phyloP scores from a whole-genome alignment of 1,140 invertebrate genomes.

The Hetaerina americana region DNA sequence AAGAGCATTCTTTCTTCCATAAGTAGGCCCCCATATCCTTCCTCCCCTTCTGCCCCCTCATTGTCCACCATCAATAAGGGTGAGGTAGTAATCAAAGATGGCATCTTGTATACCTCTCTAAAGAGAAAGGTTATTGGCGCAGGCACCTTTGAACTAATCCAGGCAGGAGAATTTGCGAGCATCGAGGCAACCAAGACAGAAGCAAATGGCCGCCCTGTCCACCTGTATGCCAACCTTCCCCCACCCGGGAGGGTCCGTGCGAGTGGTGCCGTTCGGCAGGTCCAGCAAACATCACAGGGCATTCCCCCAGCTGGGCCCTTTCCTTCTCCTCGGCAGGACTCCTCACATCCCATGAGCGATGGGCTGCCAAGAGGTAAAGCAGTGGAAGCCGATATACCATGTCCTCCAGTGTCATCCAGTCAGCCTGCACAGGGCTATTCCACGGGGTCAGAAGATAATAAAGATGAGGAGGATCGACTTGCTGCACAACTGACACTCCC shows the following conservation, averaged over 20 bases:
- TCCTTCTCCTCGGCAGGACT: not conserved
- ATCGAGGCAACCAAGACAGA: constrained; percentile 32
- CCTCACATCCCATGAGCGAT: not conserved
- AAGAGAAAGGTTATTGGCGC: constrained; percentile 6
- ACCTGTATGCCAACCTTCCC: constrained; percentile 30
- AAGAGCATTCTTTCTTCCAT: not conserved
- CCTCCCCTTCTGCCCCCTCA: not conserved
- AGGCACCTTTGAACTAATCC: constrained; percentile 34
- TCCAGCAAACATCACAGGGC: not conserved
- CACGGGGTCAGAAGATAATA: not conserved
- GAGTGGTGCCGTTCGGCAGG: not conserved
- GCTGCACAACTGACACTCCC: constrained; percentile 22
- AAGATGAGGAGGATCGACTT: constrained; percentile 14
- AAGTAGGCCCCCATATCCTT: not conserved
- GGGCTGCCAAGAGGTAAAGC: not conserved
- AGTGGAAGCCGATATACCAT: not conserved
- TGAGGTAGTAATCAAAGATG: constrained; percentile 22
- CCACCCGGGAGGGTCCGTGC: not conserved
- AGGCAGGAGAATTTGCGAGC: constrained; percentile 33
- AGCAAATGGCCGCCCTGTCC: constrained; percentile 1
- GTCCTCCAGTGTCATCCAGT: not conserved
- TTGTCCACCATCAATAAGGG: constrained; percentile 9
- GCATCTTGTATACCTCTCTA: constrained; percentile 22
- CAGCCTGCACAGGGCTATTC: not conserved
- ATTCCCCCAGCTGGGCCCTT: not conserved